Percentiles rank a stretch among this genome's conserved stretches.
phyloP scores from a whole-genome alignment of 2,888 invertebrate genomes.

The Drosophila tanythrix region DNA sequence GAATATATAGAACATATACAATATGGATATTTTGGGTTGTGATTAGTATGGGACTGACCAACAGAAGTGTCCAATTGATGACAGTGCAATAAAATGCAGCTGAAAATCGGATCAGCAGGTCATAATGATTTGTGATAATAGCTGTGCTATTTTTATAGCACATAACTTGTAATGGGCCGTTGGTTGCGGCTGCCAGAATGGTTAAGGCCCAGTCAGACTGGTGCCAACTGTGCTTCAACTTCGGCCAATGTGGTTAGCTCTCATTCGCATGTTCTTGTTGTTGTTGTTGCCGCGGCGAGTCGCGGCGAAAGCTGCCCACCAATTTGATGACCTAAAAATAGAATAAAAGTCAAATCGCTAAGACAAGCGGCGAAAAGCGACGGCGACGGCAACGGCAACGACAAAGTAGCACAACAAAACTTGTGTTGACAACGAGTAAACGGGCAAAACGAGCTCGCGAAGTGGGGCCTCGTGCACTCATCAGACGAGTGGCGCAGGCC shows the following conservation, averaged over 20 bases:
- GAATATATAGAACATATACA: not conserved
- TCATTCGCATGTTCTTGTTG: slow-evolving; percentile 7
- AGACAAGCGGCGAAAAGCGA: slow-evolving; percentile 62
- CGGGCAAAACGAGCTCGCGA: slow-evolving; percentile 11
- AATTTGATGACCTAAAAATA: slow-evolving; percentile 79
- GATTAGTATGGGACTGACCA: slow-evolving; percentile 14
- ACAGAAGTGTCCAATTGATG: slow-evolving; percentile 45
- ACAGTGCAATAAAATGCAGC: slow-evolving; percentile 43
- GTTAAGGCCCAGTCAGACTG: slow-evolving; percentile 64
- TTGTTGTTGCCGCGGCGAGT: slow-evolving; percentile 18
- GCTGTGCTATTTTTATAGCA: slow-evolving; percentile 67
- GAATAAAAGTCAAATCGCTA: slow-evolving; percentile 73
- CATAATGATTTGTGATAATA: slow-evolving; percentile 78
- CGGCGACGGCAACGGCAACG: slow-evolving; percentile 35
- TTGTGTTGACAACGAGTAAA: slow-evolving; percentile 77
- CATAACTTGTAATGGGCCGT: slow-evolving; percentile 36
- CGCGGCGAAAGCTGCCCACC: slow-evolving; percentile 58
- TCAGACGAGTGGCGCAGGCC: slow-evolving; percentile 30
- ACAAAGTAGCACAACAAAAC: slow-evolving; percentile 77
- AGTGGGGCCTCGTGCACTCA: slow-evolving; percentile 25
- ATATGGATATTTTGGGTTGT: not conserved
- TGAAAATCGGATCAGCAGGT: slow-evolving; percentile 72
- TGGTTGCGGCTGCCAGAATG: slow-evolving; percentile 41
- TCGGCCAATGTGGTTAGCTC: slow-evolving; percentile 14
- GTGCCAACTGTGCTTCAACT: slow-evolving; percentile 63